Base-by-base conservation (phyloP, 2,888 invertebrate genomes). In the Merodon equestris region DNA sequence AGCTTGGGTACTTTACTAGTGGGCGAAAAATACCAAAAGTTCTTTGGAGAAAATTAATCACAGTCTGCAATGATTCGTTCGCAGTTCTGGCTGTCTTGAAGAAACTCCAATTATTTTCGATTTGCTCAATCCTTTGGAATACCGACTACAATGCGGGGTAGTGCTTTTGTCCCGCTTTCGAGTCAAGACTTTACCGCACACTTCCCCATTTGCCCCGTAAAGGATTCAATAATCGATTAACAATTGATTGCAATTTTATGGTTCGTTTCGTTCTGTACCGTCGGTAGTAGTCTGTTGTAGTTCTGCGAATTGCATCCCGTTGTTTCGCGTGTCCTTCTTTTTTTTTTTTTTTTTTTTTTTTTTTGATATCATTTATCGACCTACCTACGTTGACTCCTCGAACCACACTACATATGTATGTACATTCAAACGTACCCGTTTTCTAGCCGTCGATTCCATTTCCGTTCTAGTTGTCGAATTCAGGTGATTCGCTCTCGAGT, bases 211-310 rank as follows among this genome's bases (percentile, higher is more conserved):
- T 2, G 7, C 27, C 27, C 53, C n/a, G 36, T 15, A 14, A 64
- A 19, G 64, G 50, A 79, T 70, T 64, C 74, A 71, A 75, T 75
- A 81, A 75, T 81, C 81, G 81, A 75, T 75, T 75, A 81, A 75
- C 81, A 75, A 81, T 81, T 81, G 81, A 81, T 81, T 75, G 74
- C 75, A 81, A 81, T 81, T 81, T 81, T 75, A 75, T 73, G 81
- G 75, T 81, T 81, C 81, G 75, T 75, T 81, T 75, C 75, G 47
- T 81, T 61, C 58, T 60, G 70, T 68, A 60, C 48, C 27, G 61
- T 51, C 27, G 66, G 40, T 10, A 36, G 19, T 53, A n/a, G 18
- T 13, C 13, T 34, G 0, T 10, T 45, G 50, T 61, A 57, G 61
- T 73, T 63, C 14, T 63, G 51, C 44, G 63, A 63, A 58, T 64